A percentile compares a stretch with the other conserved stretches of the same genome.
These are phyloP conservation scores for Micromys minutus DNA, from an alignment of 2,113 vertebrate species.

Conservation along the genomic window DNA sequence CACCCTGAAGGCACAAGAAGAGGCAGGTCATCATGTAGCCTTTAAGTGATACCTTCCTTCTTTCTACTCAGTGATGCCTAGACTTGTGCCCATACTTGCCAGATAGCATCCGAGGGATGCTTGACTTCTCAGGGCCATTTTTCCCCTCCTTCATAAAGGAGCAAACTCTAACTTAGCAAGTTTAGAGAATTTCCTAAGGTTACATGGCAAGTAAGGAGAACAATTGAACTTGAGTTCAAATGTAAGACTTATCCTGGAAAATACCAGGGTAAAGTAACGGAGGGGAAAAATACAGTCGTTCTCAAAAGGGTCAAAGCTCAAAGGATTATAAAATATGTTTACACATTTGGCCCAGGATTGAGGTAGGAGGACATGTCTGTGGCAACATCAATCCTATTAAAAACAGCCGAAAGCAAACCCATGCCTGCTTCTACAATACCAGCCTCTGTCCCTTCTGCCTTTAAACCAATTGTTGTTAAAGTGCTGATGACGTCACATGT, in stretches of 20 bases:
- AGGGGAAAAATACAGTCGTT: background rate
- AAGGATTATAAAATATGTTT: conserved; percentile 1
- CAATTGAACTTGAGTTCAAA: conserved; percentile 1
- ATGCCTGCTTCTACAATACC: background rate
- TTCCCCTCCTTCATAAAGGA: background rate
- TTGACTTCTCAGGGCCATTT: background rate
- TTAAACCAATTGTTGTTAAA: background rate
- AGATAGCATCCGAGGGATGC: background rate
- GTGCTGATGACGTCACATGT: background rate
- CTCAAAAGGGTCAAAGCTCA: background rate
- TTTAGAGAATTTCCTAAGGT: conserved; percentile 8
- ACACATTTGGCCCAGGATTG: background rate
- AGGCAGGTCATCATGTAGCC: background rate
- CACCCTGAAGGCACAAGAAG: background rate
- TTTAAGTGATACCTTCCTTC: background rate
- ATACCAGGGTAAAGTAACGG: background rate
- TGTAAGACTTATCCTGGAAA: conserved; percentile 36
- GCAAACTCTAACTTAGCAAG: background rate
- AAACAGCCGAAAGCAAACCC: background rate
- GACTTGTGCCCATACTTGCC: background rate
- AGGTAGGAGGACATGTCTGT: background rate
- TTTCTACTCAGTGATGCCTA: background rate
- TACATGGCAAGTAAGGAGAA: background rate
- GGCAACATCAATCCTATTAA: background rate
- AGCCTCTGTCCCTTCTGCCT: background rate